Base-by-base conservation (phyloP, 2,888 invertebrate genomes). In the Galeopsomyia nigrocyanea region DNA sequence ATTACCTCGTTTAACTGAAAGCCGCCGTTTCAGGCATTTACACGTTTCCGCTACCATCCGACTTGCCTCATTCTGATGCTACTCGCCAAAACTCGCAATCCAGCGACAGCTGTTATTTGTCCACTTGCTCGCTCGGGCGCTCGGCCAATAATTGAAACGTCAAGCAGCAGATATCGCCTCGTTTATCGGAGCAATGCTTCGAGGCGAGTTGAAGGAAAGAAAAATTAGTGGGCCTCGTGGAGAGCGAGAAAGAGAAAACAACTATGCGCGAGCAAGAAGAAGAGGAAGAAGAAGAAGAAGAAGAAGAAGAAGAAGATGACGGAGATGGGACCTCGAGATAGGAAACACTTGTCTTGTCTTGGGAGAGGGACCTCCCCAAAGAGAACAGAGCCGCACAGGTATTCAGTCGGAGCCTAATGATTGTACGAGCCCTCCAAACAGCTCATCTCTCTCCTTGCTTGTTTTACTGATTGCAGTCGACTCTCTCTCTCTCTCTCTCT, bases 1-100 rank as follows among this genome's bases (percentile, higher is more conserved):
- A 83, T 84, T 84, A 81, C 83, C 83, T 83, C 84, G 82, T 81
- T 39, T 39, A 39, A 82, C 83, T 81, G 79, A 79, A 82, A 84
- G 82, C 81, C 80, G 76, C 77, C 81, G 80, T 80, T 82, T 81
- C 82, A 82, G 39, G 79, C 73, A 80, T 82, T 84, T 82, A 82
- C 79, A 77, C 77, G 79, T 80, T 84, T 84, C 83, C 84, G 82
- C 77, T 75, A 68, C 77, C 76, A 5, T 26, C 26, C 26, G 26
- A n/a, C 39, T 5, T 19, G 47, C 26, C 2, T 47, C 26, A 7
- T 9, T 21, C 39, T 19, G 3, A 21, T 39, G 19, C 17, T 7
- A 17, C 17, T 9, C 9, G 22, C 17, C 16, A 22, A 65, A 56
- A 17, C 13, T 26, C 10, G 13, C 10, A n/a, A n/a, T n/a, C n/a